Evolutionary conservation across 2,888 invertebrate genomes (phyloP).

Genomic region (Dioctria rufipes): DNA sequence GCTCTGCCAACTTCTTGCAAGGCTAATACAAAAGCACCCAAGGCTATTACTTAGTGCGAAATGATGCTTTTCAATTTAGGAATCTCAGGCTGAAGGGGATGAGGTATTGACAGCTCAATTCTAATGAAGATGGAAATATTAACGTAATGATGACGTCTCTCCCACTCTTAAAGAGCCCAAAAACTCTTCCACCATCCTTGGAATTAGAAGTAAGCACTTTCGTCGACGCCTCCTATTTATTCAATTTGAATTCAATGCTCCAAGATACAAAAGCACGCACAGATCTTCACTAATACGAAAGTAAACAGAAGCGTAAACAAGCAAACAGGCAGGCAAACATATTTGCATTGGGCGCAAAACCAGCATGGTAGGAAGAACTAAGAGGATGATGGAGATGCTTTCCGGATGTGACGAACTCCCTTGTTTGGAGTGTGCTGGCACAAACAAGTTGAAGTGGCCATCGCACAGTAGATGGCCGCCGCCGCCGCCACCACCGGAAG

Average conservation of each 20-base stretch:
- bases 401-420: neutral
- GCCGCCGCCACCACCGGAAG: neutral
- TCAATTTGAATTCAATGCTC: neutral
- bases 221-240: neutral
- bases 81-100: too few species aligned
- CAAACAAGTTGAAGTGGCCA: neutral
- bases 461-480: neutral
- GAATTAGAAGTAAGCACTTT: too few species aligned
- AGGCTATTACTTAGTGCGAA: too few species aligned
- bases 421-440: too few species aligned
- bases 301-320: constrained; percentile 36
- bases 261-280: neutral
- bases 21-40: too few species aligned
- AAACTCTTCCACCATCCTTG: too few species aligned
- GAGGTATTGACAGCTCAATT: too few species aligned
- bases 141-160: too few species aligned
- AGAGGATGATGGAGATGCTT: neutral
- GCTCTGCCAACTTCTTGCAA: too few species aligned
- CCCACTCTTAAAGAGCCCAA: too few species aligned
- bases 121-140: too few species aligned
- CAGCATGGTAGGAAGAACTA: neutral
- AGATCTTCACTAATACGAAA: constrained; percentile 28
- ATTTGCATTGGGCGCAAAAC: constrained; percentile 24
- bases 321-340: constrained; percentile 40
- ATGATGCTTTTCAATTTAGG: too few species aligned